Base-by-base conservation (phyloP, 2,113 vertebrate species). In the Zootoca vivipara region DNA sequence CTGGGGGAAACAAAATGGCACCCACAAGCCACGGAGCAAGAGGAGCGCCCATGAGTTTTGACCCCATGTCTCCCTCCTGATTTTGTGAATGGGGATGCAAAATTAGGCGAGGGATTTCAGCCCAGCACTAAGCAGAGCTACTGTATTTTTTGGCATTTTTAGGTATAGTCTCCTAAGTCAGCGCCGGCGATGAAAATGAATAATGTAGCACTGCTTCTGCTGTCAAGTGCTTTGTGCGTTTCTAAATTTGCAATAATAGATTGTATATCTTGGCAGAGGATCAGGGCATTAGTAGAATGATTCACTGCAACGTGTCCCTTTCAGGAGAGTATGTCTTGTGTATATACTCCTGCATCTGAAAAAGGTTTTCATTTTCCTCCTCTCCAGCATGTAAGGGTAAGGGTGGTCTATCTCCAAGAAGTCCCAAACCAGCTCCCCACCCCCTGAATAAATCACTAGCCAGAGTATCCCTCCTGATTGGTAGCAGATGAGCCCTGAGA, bases 171-270 rank as follows among this genome's bases (percentile, higher is more conserved):
- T 72, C 24, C 24, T 56, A 62, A 67, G 38, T 26, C 4, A 56
- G 18, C 8, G 2, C 20, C 3, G 35, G 64, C 2, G 40, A 58
- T 13, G 70, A 62, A 62, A 40, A n/a, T 84, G 64, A 89, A 10
- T 84, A 84, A 83, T 78, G 73, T 56, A 30, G 46, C 28, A 15
- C 5, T 56, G 3, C 67, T 74, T 6, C 9, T 12, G 67, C 65
- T 81, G 35, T 89, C 77, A 73, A 85, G 69, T 30, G 35, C 33
- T 67, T 79, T 89, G 65, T 52, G 69, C 40, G n/a, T 52, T 62
- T 33, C 75, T 73, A 62, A 58, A 46, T 46, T 58, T 67, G n/a
- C 42, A 58, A 38, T 89, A 85, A 89, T 74, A 69, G 67, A 58
- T 65, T 73, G 28, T 85, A 52, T 83, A 24, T 6, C 35, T 64